These are phyloP conservation scores for Agonopterix alstromeriana DNA, from an alignment of 2,888 invertebrate species.

Conservation along the genomic window DNA sequence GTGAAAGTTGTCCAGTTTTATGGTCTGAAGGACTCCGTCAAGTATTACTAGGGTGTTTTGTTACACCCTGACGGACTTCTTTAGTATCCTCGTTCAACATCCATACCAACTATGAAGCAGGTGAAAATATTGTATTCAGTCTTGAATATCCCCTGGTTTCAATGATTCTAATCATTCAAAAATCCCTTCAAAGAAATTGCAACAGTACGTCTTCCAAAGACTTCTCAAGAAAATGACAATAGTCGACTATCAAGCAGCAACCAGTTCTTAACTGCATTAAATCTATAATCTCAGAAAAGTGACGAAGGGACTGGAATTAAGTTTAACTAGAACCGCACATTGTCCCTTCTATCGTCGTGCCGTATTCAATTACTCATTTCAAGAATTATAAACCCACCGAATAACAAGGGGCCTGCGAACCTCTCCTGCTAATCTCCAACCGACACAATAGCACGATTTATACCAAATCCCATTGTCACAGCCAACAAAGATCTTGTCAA, in stretches of 20 bases:
- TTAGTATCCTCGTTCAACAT: too few relatives aligned
- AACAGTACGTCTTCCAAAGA: too few relatives aligned
- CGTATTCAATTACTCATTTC: constrained; percentile 55
- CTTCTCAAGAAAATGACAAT: too few relatives aligned
- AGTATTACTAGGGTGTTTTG: too few relatives aligned
- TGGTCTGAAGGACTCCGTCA: too few relatives aligned
- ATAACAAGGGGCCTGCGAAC: constrained; percentile 18
- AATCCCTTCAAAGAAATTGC: too few relatives aligned
- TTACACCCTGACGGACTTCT: too few relatives aligned
- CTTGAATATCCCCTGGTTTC: too few relatives aligned
- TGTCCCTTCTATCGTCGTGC: constrained; percentile 26
- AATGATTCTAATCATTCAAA: too few relatives aligned
- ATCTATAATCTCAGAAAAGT: constrained; percentile 42
- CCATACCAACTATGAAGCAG: too few relatives aligned
- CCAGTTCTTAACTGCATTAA: constrained; percentile 18
- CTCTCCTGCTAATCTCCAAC: constrained; percentile 59
- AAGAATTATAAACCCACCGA: constrained; percentile 36
- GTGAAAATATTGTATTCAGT: too few relatives aligned
- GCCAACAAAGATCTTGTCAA: constrained; percentile 74
- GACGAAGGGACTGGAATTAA: constrained; percentile 44
- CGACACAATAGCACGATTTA: constrained; percentile 60
- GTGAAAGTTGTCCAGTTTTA: too few relatives aligned
- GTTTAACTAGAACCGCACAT: constrained; percentile 52
- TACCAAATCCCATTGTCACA: constrained; percentile 60
- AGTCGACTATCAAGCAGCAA: not conserved